These are phyloP conservation scores for Caenorhabditis sp. DNA, from an alignment of 2,888 invertebrate genomes.

Conservation along the genomic window DNA sequence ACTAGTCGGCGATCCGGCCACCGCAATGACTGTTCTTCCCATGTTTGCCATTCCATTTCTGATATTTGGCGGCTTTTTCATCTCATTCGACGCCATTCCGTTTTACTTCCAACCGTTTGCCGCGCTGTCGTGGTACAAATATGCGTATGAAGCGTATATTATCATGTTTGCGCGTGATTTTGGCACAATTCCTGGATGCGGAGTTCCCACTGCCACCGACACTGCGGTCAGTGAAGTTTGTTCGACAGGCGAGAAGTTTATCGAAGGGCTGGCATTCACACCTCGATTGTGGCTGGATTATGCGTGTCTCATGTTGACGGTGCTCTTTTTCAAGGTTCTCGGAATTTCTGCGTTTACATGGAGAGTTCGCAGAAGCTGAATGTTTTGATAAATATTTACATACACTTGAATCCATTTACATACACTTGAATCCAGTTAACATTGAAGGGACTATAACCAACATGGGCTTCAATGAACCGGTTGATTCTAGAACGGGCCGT, in stretches of 20 bases:
- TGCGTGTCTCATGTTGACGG: neutral
- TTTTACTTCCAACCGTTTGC: slow-evolving; percentile 68
- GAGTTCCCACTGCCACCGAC: too few species aligned
- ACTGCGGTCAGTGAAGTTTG: neutral
- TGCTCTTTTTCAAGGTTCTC: neutral
- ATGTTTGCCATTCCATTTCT: slow-evolving; percentile 40
- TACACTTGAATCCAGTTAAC: too few species aligned
- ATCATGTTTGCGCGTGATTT: slow-evolving; percentile 16
- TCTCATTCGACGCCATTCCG: slow-evolving; percentile 56
- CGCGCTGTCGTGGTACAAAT: slow-evolving; percentile 71
- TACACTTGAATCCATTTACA: too few species aligned
- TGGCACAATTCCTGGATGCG: slow-evolving; percentile 2
- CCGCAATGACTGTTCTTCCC: slow-evolving; percentile 38
- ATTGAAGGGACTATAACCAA: too few species aligned
- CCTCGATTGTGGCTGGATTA: neutral
- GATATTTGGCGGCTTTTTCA: slow-evolving; percentile 79
- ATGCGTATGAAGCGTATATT: slow-evolving; percentile 63
- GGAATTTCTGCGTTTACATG: neutral
- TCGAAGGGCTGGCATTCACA: slow-evolving; percentile 1
- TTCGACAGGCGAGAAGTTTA: neutral
- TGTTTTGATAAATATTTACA: too few species aligned
- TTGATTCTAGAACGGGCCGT: too few species aligned
- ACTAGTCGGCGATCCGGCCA: slow-evolving; percentile 26
- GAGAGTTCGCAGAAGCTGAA: neutral
- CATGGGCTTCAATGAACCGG: too few species aligned